These are phyloP conservation scores for Cirrhinus molitorella DNA, from an alignment of 2,797 vertebrate species.

Conservation along the genomic window DNA sequence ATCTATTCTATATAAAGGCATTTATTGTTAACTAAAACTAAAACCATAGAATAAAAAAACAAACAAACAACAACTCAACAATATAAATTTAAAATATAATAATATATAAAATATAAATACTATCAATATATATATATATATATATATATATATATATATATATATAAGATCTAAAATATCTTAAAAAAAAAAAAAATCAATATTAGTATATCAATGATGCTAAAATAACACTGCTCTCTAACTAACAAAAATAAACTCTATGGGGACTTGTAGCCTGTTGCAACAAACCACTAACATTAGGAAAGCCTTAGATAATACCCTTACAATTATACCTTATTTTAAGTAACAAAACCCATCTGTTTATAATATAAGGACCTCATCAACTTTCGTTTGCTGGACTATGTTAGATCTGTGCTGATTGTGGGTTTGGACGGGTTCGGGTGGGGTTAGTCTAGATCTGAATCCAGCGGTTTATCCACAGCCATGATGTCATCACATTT, in stretches of 20 bases:
- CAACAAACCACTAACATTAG: not conserved
- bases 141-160: too few relatives aligned
- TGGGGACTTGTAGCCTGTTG: not conserved
- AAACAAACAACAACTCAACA: too few relatives aligned
- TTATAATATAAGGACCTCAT: not conserved
- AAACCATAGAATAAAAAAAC: too few relatives aligned
- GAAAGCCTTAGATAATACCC: not conserved
- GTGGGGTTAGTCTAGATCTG: constrained; percentile 7
- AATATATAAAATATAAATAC: too few relatives aligned
- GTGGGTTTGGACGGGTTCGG: constrained; percentile 16
- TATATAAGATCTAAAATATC: too few relatives aligned
- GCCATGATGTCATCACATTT: constrained; percentile 68
- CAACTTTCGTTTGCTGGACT: constrained; percentile 17
- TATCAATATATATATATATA: too few relatives aligned
- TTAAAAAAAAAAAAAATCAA: too few relatives aligned
- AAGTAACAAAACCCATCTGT: not conserved
- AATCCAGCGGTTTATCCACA: constrained; percentile 65
- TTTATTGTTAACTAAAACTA: too few relatives aligned
- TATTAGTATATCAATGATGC: not conserved
- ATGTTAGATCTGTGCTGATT: constrained; percentile 32
- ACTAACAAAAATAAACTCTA: too few relatives aligned
- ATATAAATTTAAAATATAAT: too few relatives aligned
- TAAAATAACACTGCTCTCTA: not conserved
- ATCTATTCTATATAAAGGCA: too few relatives aligned
- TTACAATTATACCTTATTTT: not conserved